Base-by-base conservation (phyloP, 2,113 vertebrate species). In the Carollia perspicillata region DNA sequence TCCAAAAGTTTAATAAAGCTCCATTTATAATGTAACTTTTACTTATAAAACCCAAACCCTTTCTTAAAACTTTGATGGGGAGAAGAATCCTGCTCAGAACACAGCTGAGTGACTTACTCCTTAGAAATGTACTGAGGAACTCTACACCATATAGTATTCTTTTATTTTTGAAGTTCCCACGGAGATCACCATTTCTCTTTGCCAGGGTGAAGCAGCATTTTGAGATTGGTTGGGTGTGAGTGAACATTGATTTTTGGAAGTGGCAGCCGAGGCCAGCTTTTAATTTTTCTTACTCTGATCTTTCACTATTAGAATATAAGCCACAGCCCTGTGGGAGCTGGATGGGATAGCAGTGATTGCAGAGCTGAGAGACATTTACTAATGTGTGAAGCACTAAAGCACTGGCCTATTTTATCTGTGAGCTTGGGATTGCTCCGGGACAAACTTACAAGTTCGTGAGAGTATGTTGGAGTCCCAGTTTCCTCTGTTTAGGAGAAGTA, bases 221-320 rank as follows among this genome's bases (percentile, higher is more conserved):
- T 95, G 65, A 84, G 51, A 92, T 35, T 47, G 23, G 51, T 30
- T 92, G 65, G 71, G 51, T 90, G 16, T 68, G 44, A 95, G 18
- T 63, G 44, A 95, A 37, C 47, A 95, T 95, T 90, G 81, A 96
- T 94, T 95, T 95, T 90, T 89, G 30, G 5, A 94, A 68, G 35
- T 90, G 53, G n/a, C 42, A 94, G 47, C 75, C 85, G n/a, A 94
- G 3, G 40, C 90, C 60, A 90, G 95, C 84, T 92, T 97, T 90
- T 97, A 92, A 93, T 94, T 95, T 85, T 96, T 94, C 51, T 88
- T 65, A 30, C 40, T 93, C 88, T 94, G 53, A 33, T 77, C 66
- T 94, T 68, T 88, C 51, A 90, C 28, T 92, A 9, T 84, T 95
- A 90, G 83, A 92, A 58, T 85, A 86, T 65, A 85, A 93, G 35